phyloP scores from a whole-genome alignment of 2,797 vertebrate species.

The Crax fasciolata region DNA sequence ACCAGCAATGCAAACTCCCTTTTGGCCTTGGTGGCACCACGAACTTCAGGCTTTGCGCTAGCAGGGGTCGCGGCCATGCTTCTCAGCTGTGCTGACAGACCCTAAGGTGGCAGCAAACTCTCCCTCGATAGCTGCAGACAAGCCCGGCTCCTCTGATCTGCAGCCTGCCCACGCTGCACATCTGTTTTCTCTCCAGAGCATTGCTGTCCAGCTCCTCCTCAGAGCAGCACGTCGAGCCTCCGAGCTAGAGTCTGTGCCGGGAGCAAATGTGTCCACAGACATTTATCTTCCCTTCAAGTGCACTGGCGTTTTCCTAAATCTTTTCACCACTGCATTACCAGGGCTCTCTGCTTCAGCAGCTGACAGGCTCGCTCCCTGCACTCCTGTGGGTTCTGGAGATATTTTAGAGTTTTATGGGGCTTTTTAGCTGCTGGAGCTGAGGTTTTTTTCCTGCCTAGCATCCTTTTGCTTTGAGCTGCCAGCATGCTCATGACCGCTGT shows the following conservation, averaged over 20 bases:
- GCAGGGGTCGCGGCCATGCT: accelerated
- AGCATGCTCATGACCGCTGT: background rate
- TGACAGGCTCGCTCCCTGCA: background rate
- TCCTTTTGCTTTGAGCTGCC: constrained; percentile 28
- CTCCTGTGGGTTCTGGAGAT: constrained; percentile 39
- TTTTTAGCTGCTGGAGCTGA: constrained; percentile 44
- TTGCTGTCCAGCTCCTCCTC: constrained; percentile 63
- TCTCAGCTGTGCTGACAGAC: constrained; percentile 56
- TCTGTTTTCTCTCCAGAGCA: constrained; percentile 55
- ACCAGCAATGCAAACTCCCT: accelerated
- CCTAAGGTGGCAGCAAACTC: constrained; percentile 74
- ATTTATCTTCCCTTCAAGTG: constrained; percentile 39
- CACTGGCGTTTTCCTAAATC: background rate
- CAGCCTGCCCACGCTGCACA: constrained; percentile 39
- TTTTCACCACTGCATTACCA: constrained; percentile 24
- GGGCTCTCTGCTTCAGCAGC: constrained; percentile 27
- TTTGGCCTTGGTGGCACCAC: background rate
- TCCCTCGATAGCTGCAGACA: constrained; percentile 21
- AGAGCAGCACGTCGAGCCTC: background rate
- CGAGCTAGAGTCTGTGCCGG: background rate
- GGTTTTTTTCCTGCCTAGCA: background rate
- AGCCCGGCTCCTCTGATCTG: constrained; percentile 21
- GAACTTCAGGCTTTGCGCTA: background rate
- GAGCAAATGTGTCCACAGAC: constrained; percentile 24
- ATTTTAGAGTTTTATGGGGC: constrained; percentile 44